Evolutionary conservation across 2,113 vertebrate species (phyloP).

Genomic region (Mesembrinibis cayennensis): DNA sequence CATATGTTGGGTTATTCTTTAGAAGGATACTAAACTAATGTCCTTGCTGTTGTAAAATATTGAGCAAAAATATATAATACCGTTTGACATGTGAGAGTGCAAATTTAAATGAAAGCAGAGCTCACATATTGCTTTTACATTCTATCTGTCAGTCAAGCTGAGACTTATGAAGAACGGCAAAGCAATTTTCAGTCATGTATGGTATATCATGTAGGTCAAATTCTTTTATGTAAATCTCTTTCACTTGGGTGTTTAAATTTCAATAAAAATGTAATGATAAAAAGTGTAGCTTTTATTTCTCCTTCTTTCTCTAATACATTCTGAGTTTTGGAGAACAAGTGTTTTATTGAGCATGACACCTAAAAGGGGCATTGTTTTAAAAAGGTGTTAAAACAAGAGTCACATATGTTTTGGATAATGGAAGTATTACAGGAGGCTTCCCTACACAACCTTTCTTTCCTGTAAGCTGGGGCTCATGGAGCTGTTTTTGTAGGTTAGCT

Average conservation of each 20-base stretch:
- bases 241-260: constrained; percentile 74
- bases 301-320: constrained; percentile 63
- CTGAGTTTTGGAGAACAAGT: constrained; percentile 63
- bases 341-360: constrained; percentile 68
- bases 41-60: constrained; percentile 57
- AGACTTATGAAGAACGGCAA: constrained; percentile 68
- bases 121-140: constrained; percentile 68
- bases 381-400: constrained; percentile 59
- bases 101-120: constrained; percentile 71
- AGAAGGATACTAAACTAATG: constrained; percentile 18
- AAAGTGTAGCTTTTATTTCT: constrained; percentile 66
- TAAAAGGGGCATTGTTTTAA: constrained; percentile 64
- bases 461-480: not conserved
- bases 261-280: constrained; percentile 73
- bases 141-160: constrained; percentile 71
- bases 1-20: not conserved
- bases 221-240: constrained; percentile 76
- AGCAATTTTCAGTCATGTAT: constrained; percentile 72
- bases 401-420: constrained; percentile 58
- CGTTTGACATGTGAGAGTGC: constrained; percentile 42
- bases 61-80: constrained; percentile 54
- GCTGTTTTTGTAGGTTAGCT: not conserved
- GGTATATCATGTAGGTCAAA: constrained; percentile 70
- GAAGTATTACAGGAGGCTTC: not conserved
- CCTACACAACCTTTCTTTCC: not conserved